These are phyloP conservation scores for Helogale parvula DNA, from an alignment of 2,113 vertebrate species.

Conservation along the genomic window DNA sequence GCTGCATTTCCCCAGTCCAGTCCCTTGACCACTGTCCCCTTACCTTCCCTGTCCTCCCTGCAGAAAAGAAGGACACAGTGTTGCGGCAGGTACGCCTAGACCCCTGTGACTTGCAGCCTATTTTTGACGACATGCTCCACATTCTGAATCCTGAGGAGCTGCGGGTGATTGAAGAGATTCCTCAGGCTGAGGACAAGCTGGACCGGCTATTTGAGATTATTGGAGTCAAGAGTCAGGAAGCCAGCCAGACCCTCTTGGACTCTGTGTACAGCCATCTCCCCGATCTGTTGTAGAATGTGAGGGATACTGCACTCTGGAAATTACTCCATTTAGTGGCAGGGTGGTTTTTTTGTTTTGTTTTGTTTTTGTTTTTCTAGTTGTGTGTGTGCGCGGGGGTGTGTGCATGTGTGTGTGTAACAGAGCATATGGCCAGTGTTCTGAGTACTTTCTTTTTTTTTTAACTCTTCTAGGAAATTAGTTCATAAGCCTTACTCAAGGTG, in stretches of 20 bases:
- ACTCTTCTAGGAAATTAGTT: slow-evolving; percentile 59
- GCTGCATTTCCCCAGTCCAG: accelerated
- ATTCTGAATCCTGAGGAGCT: slow-evolving; percentile 97
- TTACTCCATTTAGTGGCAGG: slow-evolving; percentile 73
- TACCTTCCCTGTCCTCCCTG: background rate
- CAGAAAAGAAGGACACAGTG: slow-evolving; percentile 99
- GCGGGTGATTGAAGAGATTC: slow-evolving; percentile 94
- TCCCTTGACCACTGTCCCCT: background rate
- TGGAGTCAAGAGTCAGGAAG: slow-evolving; percentile 97
- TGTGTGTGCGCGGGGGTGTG: background rate
- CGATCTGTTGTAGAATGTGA: slow-evolving; percentile 90
- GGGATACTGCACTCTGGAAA: slow-evolving; percentile 62
- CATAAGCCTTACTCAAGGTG: slow-evolving; percentile 53
- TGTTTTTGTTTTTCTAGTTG: background rate
- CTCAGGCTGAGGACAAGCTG: slow-evolving; percentile 95
- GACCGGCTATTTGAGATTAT: slow-evolving; percentile 97
- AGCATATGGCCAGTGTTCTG: slow-evolving; percentile 85
- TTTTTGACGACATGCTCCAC: slow-evolving; percentile 98
- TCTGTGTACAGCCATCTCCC: slow-evolving; percentile 98
- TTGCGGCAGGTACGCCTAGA: slow-evolving; percentile 97
- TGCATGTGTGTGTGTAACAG: slow-evolving; percentile 54
- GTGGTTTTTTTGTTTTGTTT: slow-evolving; percentile 60
- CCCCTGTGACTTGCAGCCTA: slow-evolving; percentile 97
- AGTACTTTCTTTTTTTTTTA: slow-evolving; percentile 69
- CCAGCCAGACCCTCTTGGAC: slow-evolving; percentile 98